phyloP scores from a whole-genome alignment of 2,888 invertebrate species.

The Herminia tarsipennalis region DNA sequence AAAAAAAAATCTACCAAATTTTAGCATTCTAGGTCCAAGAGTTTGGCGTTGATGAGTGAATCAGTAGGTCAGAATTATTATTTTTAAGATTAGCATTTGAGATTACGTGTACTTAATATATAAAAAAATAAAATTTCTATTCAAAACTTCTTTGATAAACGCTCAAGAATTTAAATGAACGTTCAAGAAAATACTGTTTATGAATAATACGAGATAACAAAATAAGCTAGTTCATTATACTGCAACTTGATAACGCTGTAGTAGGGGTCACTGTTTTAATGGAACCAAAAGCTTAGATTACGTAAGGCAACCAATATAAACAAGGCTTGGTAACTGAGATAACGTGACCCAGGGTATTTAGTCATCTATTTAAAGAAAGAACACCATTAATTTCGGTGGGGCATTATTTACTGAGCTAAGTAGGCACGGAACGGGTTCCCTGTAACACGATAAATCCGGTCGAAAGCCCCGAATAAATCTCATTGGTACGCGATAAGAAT shows the following conservation, averaged over 20 bases:
- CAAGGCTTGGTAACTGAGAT: constrained; percentile 70
- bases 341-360: constrained; percentile 79
- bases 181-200: no score
- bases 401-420: constrained; percentile 82
- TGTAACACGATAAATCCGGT: constrained; percentile 78
- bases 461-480: constrained; percentile 82
- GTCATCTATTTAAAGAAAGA: constrained; percentile 84
- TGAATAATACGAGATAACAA: constrained; percentile 14
- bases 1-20: no score
- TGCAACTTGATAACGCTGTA: constrained; percentile 41
- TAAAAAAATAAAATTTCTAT: no score
- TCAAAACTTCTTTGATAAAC: no score
- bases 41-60: neutral
- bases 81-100: no score
- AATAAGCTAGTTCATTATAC: constrained; percentile 17
- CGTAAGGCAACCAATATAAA: constrained; percentile 73
- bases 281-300: constrained; percentile 75
- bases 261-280: constrained; percentile 62
- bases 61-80: neutral
- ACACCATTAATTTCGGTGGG: constrained; percentile 78
- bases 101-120: no score
- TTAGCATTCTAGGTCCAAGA: no score
- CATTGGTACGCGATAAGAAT: constrained; percentile 80
- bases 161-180: no score
- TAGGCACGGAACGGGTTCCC: constrained; percentile 82